A percentile compares a stretch with the other conserved stretches of the same genome.
These are phyloP conservation scores for Psophia crepitans DNA, from an alignment of 2,113 vertebrate genomes.

Conservation along the genomic window DNA sequence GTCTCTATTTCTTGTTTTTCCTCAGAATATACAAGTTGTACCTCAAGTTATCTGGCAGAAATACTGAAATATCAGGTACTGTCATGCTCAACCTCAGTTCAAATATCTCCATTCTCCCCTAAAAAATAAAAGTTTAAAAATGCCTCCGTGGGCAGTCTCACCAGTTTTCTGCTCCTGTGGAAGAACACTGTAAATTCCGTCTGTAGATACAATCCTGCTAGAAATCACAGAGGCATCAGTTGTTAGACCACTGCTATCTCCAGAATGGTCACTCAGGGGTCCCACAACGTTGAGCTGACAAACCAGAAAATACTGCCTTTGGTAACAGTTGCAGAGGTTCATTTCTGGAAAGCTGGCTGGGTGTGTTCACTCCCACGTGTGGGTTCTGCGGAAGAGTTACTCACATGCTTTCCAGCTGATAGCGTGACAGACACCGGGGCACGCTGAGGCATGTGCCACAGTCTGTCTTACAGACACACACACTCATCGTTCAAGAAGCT, in stretches of 20 bases:
- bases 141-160: neutral
- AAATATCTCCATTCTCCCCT: neutral
- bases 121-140: neutral
- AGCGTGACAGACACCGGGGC: neutral
- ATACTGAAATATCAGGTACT: neutral
- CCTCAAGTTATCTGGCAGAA: neutral
- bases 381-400: neutral
- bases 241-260: neutral
- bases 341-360: neutral
- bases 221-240: neutral
- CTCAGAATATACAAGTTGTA: neutral
- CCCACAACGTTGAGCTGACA: neutral
- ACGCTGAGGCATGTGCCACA: neutral
- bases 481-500: neutral
- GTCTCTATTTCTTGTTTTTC: neutral
- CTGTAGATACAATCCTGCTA: neutral
- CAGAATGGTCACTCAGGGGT: neutral
- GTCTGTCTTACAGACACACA: neutral
- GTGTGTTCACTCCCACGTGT: rapidly evolving
- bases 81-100: neutral
- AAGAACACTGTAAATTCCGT: neutral
- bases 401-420: neutral
- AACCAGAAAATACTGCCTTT: neutral
- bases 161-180: neutral
- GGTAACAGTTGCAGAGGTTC: neutral